phyloP scores from a whole-genome alignment of 2,888 invertebrate species.

The Crossocerus cetratus region DNA sequence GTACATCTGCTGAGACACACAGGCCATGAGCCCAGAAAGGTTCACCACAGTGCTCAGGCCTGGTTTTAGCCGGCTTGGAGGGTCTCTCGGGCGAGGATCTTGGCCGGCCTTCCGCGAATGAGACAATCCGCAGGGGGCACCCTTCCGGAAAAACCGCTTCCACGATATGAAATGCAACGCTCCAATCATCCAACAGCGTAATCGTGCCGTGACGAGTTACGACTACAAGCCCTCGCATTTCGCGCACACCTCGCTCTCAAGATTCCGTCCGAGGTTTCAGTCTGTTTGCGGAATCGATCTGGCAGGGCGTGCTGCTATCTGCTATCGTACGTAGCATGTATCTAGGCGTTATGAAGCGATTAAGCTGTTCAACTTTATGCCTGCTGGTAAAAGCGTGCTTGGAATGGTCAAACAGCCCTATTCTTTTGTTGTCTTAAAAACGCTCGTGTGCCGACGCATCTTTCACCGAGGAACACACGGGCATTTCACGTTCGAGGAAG shows the following conservation, averaged over 20 bases:
- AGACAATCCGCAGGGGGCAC: neutral
- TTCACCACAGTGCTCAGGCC: constrained; percentile 22
- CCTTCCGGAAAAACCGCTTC: neutral
- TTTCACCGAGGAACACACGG: neutral
- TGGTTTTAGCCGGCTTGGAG: constrained; percentile 33
- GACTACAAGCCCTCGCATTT: neutral
- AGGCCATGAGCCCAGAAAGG: constrained; percentile 40
- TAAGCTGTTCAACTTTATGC: neutral
- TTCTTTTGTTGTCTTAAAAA: neutral
- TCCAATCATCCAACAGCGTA: too few relatives aligned
- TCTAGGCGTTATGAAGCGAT: neutral
- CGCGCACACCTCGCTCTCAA: neutral
- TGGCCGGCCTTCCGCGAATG: neutral
- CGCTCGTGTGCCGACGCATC: neutral
- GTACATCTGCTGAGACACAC: constrained; percentile 72
- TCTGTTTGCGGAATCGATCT: neutral
- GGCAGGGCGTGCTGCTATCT: neutral
- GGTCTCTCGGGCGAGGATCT: constrained; percentile 19
- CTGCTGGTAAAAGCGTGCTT: neutral
- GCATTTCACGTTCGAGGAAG: neutral
- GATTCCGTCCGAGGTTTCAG: neutral
- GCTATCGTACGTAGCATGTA: neutral
- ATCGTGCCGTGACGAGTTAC: too few relatives aligned
- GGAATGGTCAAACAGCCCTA: neutral
- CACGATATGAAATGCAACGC: too few relatives aligned